Base-by-base conservation (phyloP, 2,888 invertebrate species). In the Plagiodera versicolora region DNA sequence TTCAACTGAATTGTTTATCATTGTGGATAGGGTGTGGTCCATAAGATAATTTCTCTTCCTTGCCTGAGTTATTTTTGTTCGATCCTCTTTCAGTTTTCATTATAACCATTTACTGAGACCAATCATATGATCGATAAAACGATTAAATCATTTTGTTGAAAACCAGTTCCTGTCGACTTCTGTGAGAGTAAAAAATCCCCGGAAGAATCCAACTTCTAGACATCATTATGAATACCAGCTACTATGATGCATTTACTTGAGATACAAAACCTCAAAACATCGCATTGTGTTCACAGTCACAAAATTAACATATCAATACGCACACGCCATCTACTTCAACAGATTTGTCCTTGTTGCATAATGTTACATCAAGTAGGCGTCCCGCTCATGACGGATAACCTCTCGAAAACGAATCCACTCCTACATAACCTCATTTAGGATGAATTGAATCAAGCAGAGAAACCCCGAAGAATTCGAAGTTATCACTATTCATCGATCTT, bases 351-450 rank as follows among this genome's bases (percentile, higher is more conserved):
- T 53, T 53, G 44, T 17, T 30, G 24, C 45, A 53, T 53, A 44
- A 53, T 53, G 44, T 45, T 30, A 53, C 58, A 58, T 53, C 16
- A 44, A 52, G 58, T 58, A 35, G 58, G 58, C 52, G 58, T 58
- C 32, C 52, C 20, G 35, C 16, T 52, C 47, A 52, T 58, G 58
- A 58, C 52, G 58, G 46, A 58, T 50, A 28, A 58, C 52, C 52
- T 58, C 58, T 52, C 52, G 46, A 53, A 51, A 58, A 46, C 52
- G 18, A 24, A 58, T 60, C 46, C 30, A 47, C 55, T 49, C 60
- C 60, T 39, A 60, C 60, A 51, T 35, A 60, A 56, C 51, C 54
- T 51, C 59, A 58, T 61, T 61, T 48, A 47, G 46, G 59, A 60
- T 54, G 47, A 58, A 50, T 58, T 60, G 57, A 58, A 58, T 60